phyloP scores from a whole-genome alignment of 2,888 invertebrate species.

The Chelonus formosanus region DNA sequence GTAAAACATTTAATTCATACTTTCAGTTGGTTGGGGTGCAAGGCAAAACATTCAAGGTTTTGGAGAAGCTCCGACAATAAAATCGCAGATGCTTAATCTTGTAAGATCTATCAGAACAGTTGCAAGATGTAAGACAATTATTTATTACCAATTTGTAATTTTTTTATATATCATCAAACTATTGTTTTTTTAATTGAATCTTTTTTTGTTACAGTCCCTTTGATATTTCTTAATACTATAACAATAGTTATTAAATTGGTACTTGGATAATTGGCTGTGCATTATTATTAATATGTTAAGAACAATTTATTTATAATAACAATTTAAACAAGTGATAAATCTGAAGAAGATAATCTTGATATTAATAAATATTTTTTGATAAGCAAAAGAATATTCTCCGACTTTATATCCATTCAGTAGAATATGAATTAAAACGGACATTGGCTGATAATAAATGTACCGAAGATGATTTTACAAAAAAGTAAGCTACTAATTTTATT shows the following conservation, averaged over 20 bases:
- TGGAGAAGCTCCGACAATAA: conserved; percentile 85
- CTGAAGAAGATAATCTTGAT: too few relatives aligned
- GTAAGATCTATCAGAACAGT: conserved; percentile 95
- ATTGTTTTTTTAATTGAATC: conserved; percentile 3
- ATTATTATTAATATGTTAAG: too few relatives aligned
- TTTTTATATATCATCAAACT: conserved; percentile 1
- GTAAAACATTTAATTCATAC: conserved; percentile 8
- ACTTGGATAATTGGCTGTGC: conserved; percentile 73
- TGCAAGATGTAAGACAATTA: conserved; percentile 85
- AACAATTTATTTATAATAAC: too few relatives aligned
- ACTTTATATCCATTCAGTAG: too few relatives aligned
- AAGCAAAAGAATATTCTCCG: too few relatives aligned
- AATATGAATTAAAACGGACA: too few relatives aligned
- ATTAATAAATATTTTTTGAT: too few relatives aligned
- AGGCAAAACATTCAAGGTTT: conserved; percentile 82
- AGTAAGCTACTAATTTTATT: too few relatives aligned
- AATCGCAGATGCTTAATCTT: conserved; percentile 88
- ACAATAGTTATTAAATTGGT: conserved; percentile 88
- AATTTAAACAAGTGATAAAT: too few relatives aligned
- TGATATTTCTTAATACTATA: conserved; percentile 89
- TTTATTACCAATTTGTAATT: conserved; percentile 47
- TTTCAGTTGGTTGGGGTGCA: conserved; percentile 88
- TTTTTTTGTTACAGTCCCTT: conserved; percentile 84
- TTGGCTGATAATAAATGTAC: too few relatives aligned
- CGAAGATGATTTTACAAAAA: too few relatives aligned